Evolutionary conservation across 2,113 vertebrate species (phyloP).

Genomic region (Nansenia antarctica): DNA sequence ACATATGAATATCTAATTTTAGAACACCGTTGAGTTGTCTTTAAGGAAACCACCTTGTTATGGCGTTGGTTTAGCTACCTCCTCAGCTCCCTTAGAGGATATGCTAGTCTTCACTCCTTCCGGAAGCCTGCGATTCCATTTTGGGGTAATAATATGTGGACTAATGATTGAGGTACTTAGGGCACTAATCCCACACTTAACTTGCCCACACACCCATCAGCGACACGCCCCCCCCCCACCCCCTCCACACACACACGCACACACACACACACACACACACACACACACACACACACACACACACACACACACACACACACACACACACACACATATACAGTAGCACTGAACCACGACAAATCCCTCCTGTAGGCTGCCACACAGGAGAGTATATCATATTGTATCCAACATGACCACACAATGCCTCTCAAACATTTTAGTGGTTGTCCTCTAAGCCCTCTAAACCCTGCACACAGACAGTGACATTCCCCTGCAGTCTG

Average conservation of each 20-base stretch:
- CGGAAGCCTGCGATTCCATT: background rate
- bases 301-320: too few relatives aligned
- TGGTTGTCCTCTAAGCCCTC: background rate
- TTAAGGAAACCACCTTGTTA: too few relatives aligned
- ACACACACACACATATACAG: too few relatives aligned
- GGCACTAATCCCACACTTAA: background rate
- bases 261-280: too few relatives aligned
- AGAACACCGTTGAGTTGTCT: background rate
- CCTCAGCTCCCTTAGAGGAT: background rate
- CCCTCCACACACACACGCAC: too few relatives aligned
- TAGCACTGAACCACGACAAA: background rate
- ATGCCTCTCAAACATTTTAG: too few relatives aligned
- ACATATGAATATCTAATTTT: background rate
- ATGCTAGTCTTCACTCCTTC: background rate
- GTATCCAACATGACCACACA: too few relatives aligned
- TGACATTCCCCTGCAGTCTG: background rate
- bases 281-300: too few relatives aligned
- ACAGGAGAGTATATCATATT: background rate
- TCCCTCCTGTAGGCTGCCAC: background rate
- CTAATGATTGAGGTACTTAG: constrained; percentile 1
- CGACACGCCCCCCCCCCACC: too few relatives aligned
- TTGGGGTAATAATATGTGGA: background rate
- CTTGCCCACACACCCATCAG: background rate
- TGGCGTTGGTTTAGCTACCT: background rate
- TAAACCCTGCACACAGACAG: background rate